These are phyloP conservation scores for Pocillopora grandis DNA, from an alignment of 92 coral and sea anemone species.

Conservation along the genomic window DNA sequence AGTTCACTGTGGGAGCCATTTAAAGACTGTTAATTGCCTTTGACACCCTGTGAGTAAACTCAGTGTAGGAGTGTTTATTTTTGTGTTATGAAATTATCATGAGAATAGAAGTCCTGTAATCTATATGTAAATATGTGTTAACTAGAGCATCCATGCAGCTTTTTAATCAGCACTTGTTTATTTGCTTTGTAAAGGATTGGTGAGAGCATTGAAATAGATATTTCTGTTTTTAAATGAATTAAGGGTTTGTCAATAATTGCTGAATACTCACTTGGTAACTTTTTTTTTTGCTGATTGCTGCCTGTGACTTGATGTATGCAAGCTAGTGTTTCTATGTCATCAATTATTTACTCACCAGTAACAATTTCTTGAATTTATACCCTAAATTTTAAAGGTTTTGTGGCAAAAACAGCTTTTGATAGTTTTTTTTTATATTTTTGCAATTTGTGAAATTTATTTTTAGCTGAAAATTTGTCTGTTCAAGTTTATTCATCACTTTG, in stretches of 20 bases:
- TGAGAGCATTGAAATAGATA: neutral
- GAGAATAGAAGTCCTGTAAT: slow-evolving; percentile 2
- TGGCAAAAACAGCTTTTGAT: too few relatives aligned
- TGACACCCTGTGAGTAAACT: neutral
- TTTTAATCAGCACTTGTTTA: neutral
- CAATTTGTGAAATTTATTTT: too few relatives aligned
- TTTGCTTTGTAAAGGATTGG: neutral
- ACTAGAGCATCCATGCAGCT: neutral
- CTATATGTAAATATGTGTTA: neutral
- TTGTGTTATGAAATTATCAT: neutral
- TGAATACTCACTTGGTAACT: neutral
- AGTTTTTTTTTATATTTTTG: neutral
- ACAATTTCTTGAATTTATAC: slow-evolving; percentile 2
- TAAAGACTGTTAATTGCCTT: neutral
- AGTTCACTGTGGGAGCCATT: neutral
- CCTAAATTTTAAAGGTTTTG: neutral
- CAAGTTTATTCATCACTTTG: too few relatives aligned
- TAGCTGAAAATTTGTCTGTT: too few relatives aligned
- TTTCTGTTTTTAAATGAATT: neutral
- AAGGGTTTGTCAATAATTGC: neutral
- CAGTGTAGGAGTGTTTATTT: neutral
- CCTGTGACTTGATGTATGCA: neutral
- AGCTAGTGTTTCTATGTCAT: slow-evolving; percentile 4
- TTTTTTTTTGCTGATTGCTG: neutral
- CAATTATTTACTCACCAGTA: slow-evolving; percentile 6